Evolutionary conservation across 2,797 vertebrate genomes (phyloP).

Genomic region (Synanceia verrucosa): DNA sequence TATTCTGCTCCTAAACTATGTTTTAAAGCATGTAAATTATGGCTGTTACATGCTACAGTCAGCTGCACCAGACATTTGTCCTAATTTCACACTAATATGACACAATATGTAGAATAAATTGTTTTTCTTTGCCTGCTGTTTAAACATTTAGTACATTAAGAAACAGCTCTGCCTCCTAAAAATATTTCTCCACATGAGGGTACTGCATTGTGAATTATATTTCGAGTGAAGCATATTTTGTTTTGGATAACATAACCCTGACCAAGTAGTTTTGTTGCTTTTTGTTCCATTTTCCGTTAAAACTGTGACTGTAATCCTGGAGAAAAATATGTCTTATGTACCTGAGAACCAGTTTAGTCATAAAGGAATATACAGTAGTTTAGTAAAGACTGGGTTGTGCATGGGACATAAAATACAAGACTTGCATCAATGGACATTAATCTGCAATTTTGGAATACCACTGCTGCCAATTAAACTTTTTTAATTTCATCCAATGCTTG

Average conservation of each 20-base stretch:
- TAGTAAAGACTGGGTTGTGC: too few species aligned
- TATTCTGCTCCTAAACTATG: not conserved
- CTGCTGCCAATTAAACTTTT: conserved; percentile 7
- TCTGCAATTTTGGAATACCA: not conserved
- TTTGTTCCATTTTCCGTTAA: too few species aligned
- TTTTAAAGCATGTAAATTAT: not conserved
- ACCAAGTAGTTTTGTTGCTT: too few species aligned
- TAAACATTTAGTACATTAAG: not conserved
- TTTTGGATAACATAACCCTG: not conserved
- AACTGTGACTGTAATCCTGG: too few species aligned
- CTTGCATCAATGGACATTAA: not conserved
- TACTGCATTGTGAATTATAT: not conserved
- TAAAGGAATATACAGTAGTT: too few species aligned
- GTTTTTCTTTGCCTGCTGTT: not conserved
- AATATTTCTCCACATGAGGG: not conserved
- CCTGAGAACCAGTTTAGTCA: too few species aligned
- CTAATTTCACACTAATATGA: not conserved
- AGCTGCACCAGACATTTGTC: not conserved
- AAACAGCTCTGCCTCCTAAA: not conserved
- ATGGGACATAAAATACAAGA: too few species aligned
- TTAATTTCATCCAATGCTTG: not conserved
- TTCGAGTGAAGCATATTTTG: not conserved
- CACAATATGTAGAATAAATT: not conserved
- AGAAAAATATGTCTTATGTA: too few species aligned
- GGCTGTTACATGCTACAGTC: not conserved